A percentile compares a stretch with the other conserved stretches of the same genome.
phyloP scores from a whole-genome alignment of 2,888 invertebrate species.

The Patella pellucida region DNA sequence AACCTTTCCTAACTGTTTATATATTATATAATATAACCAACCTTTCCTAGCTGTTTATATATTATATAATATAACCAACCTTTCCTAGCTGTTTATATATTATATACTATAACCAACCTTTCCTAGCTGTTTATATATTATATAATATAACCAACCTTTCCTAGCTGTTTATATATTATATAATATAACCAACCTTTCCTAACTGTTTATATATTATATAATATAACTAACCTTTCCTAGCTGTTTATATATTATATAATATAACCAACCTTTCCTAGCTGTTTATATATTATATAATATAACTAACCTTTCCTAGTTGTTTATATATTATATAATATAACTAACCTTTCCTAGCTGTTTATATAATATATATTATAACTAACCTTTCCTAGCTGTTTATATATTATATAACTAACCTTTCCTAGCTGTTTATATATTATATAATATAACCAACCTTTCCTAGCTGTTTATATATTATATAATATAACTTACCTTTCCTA shows the following conservation, averaged over 20 bases:
- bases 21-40: conserved; percentile 79
- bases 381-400: conserved; percentile 75
- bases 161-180: conserved; percentile 79
- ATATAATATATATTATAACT: too few relatives aligned
- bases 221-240: conserved; percentile 59
- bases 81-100: conserved; percentile 77
- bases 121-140: too few relatives aligned
- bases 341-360: too few relatives aligned
- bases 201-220: too few relatives aligned
- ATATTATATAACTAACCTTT: conserved; percentile 79
- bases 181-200: conserved; percentile 78
- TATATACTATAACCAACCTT: conserved; percentile 79
- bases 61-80: conserved; percentile 49
- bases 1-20: conserved; percentile 75
- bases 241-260: conserved; percentile 80
- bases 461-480: conserved; percentile 79
- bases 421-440: too few relatives aligned
- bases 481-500: conserved; percentile 74
- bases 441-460: conserved; percentile 57
- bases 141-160: conserved; percentile 57
- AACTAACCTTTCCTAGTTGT: conserved; percentile 71
- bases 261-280: too few relatives aligned
- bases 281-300: too few relatives aligned
- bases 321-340: conserved; percentile 80
- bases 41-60: too few relatives aligned